These are phyloP conservation scores for Leptopilina myrica DNA, from an alignment of 2,888 invertebrate genomes.

Conservation along the genomic window DNA sequence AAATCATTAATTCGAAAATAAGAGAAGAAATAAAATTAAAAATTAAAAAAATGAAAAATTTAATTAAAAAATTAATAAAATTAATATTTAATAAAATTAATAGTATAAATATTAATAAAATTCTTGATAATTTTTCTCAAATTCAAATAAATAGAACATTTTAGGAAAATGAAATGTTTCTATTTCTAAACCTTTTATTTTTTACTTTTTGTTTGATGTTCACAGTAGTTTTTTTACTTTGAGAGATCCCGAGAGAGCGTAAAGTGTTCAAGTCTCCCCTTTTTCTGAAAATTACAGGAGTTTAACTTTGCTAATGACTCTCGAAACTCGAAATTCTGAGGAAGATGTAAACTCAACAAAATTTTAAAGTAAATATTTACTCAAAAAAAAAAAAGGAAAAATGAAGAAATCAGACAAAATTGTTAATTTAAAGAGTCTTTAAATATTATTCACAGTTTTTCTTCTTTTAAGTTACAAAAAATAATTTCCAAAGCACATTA, in stretches of 20 bases:
- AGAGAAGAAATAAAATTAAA: not conserved
- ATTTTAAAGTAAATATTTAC: conserved; percentile 1
- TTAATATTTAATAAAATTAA: too few species aligned
- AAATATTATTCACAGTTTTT: not conserved
- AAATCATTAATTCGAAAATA: not conserved
- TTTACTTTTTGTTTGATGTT: not conserved
- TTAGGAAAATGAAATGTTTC: too few species aligned
- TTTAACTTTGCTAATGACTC: conserved; percentile 15
- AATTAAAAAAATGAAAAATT: too few species aligned
- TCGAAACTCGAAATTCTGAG: conserved; percentile 1
- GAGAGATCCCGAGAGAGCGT: not conserved
- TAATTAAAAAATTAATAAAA: too few species aligned
- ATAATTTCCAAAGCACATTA: not conserved
- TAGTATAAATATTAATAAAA: too few species aligned
- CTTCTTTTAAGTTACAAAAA: not conserved
- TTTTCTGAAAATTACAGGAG: conserved; percentile 9
- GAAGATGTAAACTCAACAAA: conserved; percentile 12
- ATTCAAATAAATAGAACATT: too few species aligned
- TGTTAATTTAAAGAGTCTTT: not conserved
- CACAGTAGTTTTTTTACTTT: not conserved
- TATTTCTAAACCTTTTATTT: too few species aligned
- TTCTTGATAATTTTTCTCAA: too few species aligned
- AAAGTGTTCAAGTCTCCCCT: conserved; percentile 6
- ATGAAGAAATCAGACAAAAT: not conserved
- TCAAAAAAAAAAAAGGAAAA: not conserved